phyloP scores from a whole-genome alignment of 2,797 vertebrate genomes.

The Notolepis coatsorum region DNA sequence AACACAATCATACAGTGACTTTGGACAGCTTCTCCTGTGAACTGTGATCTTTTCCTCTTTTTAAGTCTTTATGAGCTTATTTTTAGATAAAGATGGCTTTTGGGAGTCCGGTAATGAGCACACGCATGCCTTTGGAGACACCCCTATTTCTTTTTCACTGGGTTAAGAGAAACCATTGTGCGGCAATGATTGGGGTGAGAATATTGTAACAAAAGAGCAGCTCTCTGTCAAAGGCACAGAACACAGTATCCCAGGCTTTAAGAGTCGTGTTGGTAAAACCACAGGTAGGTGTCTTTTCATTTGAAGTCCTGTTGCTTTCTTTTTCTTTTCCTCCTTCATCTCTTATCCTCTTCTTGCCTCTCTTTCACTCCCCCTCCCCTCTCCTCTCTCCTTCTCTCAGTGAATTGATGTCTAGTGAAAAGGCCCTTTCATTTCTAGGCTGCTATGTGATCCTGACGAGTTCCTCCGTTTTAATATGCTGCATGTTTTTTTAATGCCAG shows the following conservation, averaged over 20 bases:
- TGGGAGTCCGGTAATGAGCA: constrained; percentile 16
- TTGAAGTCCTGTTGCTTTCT: constrained; percentile 18
- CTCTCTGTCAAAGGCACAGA: constrained; percentile 47
- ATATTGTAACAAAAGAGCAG: constrained; percentile 45
- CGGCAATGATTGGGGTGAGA: constrained; percentile 56
- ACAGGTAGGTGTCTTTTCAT: constrained; percentile 23
- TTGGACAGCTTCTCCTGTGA: constrained; percentile 28
- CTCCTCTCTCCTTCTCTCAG: constrained; percentile 29
- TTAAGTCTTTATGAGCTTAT: constrained; percentile 37
- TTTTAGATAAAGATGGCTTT: constrained; percentile 36
- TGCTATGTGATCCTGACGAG: constrained; percentile 34
- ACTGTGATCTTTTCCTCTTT: constrained; percentile 24
- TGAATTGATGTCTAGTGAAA: constrained; percentile 47
- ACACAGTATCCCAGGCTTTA: constrained; percentile 30
- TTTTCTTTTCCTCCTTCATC: background rate
- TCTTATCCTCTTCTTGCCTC: constrained; percentile 26
- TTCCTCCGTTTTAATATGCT: constrained; percentile 42
- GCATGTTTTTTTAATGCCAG: constrained; percentile 51
- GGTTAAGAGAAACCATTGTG: constrained; percentile 48
- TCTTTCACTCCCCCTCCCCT: constrained; percentile 12
- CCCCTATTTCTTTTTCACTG: constrained; percentile 27
- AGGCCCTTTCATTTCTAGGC: constrained; percentile 45
- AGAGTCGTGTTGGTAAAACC: constrained; percentile 39
- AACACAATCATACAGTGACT: constrained; percentile 22
- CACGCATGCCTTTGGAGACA: constrained; percentile 13